Evolutionary conservation across 2,113 vertebrate genomes (phyloP).

Genomic region (Malurus elegans): DNA sequence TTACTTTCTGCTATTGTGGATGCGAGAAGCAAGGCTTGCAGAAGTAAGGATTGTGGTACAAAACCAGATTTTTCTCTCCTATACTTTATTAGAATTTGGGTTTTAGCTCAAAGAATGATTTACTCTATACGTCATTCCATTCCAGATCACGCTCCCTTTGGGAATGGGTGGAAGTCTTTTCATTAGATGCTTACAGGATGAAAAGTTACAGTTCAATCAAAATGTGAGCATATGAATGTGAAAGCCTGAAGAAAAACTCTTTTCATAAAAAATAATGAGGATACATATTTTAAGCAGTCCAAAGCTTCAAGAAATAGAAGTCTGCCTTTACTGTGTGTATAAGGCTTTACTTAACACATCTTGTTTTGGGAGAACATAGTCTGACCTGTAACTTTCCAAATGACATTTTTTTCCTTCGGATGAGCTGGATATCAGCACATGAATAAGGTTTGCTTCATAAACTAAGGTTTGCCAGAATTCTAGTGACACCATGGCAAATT

Average conservation of each 20-base stretch:
- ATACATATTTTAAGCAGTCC: neutral
- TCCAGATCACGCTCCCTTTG: constrained; percentile 10
- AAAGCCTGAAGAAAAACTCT: constrained; percentile 25
- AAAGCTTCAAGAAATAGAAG: neutral
- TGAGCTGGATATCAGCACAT: neutral
- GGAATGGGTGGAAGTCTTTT: constrained; percentile 51
- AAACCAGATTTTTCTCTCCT: neutral
- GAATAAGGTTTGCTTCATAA: neutral
- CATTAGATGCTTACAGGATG: constrained; percentile 24
- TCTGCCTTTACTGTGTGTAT: neutral
- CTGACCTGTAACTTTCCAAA: neutral
- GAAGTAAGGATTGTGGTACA: neutral
- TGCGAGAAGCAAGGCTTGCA: neutral
- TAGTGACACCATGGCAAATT: neutral
- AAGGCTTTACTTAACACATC: neutral
- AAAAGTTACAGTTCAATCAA: constrained; percentile 26
- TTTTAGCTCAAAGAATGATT: constrained; percentile 10
- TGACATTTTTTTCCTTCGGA: neutral
- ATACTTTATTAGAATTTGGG: neutral
- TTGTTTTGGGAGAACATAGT: neutral
- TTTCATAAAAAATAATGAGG: constrained; percentile 20
- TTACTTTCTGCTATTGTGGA: neutral
- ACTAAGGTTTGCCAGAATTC: neutral
- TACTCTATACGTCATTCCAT: neutral
- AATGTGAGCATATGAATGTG: constrained; percentile 36